phyloP scores from a whole-genome alignment of 1,140 invertebrate genomes.

The Psix sp. region DNA sequence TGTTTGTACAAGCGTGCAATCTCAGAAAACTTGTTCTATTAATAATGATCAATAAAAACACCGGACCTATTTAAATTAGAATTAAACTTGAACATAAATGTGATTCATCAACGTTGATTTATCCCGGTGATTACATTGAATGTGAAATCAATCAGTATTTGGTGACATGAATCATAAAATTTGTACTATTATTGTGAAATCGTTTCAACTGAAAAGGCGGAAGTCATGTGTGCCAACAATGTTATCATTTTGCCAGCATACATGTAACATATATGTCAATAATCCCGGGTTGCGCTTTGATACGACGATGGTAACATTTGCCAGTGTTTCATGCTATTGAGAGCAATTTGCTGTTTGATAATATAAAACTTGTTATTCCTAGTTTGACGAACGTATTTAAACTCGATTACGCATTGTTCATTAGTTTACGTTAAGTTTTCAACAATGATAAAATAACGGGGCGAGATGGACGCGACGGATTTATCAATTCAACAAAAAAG shows the following conservation, averaged over 20 bases:
- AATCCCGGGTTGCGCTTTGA: conserved; percentile 4
- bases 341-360: too few relatives aligned
- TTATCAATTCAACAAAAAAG: conserved; percentile 3
- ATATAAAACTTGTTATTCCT: too few relatives aligned
- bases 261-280: conserved; percentile 21
- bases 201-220: conserved; percentile 12
- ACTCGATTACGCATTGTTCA: conserved; percentile 20
- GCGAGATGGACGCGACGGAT: not conserved
- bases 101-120: conserved; percentile 2
- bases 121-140: conserved; percentile 7
- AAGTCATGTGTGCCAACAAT: conserved; percentile 28
- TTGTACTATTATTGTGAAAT: conserved; percentile 8
- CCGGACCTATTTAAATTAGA: not conserved
- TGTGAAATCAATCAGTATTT: conserved; percentile 24
- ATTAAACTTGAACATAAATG: not conserved
- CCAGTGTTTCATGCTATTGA: conserved; percentile 11
- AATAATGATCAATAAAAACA: too few relatives aligned
- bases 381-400: conserved; percentile 34
- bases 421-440: conserved; percentile 24
- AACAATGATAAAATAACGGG: not conserved
- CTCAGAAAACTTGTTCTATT: too few relatives aligned
- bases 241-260: conserved; percentile 26
- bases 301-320: conserved; percentile 11
- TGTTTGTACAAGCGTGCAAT: too few relatives aligned
- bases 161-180: conserved; percentile 18